Evolutionary conservation across 2,888 invertebrate genomes (phyloP).

Genomic region (Lamellibrachia columna): DNA sequence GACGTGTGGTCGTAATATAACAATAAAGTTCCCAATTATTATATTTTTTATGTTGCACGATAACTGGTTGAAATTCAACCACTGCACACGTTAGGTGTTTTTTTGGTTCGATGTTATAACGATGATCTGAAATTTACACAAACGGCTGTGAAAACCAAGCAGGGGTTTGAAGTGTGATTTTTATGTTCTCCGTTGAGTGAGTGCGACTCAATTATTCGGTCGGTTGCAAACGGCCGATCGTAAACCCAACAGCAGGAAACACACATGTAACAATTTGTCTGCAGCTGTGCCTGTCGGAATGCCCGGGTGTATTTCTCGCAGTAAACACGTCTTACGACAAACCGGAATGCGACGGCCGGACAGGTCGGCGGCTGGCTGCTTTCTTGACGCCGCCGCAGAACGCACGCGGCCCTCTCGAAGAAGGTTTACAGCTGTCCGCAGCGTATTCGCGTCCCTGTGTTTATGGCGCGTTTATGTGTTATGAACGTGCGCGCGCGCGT

Average conservation of each 20-base stretch:
- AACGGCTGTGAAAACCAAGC: neutral
- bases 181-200: neutral
- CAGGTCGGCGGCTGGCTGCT: neutral
- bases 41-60: too few species aligned
- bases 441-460: neutral
- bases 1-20: too few species aligned
- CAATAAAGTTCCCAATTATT: too few species aligned
- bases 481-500: neutral
- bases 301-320: neutral
- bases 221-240: neutral
- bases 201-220: conserved; percentile 9
- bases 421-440: neutral
- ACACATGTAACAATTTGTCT: neutral
- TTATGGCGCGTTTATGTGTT: conserved; percentile 7
- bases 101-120: neutral
- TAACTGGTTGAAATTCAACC: neutral
- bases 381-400: neutral
- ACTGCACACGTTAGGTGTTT: neutral
- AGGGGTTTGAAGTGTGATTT: neutral
- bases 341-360: neutral
- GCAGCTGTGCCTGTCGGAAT: neutral
- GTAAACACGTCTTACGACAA: neutral
- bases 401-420: neutral
- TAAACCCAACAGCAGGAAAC: neutral
- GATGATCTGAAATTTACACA: neutral